These are phyloP conservation scores for Drosophila pallidifrons DNA, from an alignment of 1,140 invertebrate species.

Conservation along the genomic window DNA sequence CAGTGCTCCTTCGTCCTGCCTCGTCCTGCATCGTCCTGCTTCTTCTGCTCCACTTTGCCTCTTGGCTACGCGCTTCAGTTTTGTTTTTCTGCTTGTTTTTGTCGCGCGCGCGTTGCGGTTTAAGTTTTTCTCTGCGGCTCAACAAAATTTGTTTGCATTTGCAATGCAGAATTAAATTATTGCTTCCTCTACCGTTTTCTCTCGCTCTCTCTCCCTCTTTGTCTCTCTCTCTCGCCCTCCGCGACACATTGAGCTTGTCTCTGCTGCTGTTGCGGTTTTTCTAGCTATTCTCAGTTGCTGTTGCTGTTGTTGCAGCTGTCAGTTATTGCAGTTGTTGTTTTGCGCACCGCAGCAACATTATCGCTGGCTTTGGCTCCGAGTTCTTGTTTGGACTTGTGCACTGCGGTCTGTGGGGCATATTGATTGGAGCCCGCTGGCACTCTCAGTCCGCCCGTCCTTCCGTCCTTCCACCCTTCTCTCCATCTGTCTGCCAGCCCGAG, in stretches of 20 bases:
- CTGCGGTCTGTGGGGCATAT: constrained; percentile 61
- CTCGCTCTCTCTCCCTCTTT: not conserved
- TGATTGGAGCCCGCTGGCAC: constrained; percentile 59
- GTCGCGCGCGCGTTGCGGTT: constrained; percentile 63
- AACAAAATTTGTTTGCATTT: constrained; percentile 80
- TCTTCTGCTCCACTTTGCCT: not conserved
- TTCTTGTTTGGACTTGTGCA: constrained; percentile 58
- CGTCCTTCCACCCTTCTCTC: no score
- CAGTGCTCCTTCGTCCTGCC: constrained; percentile 35
- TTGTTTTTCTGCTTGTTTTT: constrained; percentile 52
- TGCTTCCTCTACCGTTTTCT: constrained; percentile 62
- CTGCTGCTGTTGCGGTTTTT: constrained; percentile 45
- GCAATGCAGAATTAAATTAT: constrained; percentile 82
- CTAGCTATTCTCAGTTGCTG: constrained; percentile 4
- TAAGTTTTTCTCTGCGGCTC: constrained; percentile 77
- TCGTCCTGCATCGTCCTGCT: constrained; percentile 15
- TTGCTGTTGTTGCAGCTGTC: constrained; percentile 32
- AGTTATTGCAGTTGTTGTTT: constrained; percentile 54
- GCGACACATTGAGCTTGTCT: constrained; percentile 43
- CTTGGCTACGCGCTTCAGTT: constrained; percentile 39
- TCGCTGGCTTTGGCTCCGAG: constrained; percentile 64
- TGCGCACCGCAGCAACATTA: constrained; percentile 78
- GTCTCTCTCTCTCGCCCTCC: constrained; percentile 20
- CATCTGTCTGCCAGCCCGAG: constrained; percentile 11
- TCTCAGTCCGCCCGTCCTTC: constrained; percentile 2